phyloP scores from a whole-genome alignment of 2,113 vertebrate genomes.

The Rynchops niger region DNA sequence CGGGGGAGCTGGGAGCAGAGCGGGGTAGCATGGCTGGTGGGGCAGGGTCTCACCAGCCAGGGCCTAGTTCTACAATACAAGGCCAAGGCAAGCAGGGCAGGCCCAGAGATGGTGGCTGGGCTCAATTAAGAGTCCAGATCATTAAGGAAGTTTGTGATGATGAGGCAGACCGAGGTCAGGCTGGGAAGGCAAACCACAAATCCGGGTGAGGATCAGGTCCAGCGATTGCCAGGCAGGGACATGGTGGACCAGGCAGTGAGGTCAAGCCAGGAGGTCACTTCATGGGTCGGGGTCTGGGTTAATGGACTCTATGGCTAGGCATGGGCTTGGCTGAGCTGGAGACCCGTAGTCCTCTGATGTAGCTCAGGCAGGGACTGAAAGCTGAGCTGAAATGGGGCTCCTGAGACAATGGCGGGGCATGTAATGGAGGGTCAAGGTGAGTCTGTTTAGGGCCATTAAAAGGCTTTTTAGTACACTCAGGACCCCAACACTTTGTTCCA shows the following conservation, averaged over 20 bases:
- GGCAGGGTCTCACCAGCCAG: background rate
- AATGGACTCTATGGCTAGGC: background rate
- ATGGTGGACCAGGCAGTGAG: background rate
- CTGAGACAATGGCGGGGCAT: fast-evolving
- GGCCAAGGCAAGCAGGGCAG: background rate
- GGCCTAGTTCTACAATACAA: too few relatives aligned
- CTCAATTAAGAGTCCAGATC: background rate
- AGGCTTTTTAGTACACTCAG: background rate
- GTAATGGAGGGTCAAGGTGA: background rate
- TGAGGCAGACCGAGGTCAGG: background rate
- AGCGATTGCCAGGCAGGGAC: background rate
- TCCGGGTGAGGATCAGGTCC: background rate
- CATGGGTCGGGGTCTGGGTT: background rate
- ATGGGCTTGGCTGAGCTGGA: background rate
- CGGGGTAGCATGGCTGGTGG: background rate
- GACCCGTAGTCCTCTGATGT: fast-evolving
- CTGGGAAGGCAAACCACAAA: background rate
- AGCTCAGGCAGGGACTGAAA: background rate
- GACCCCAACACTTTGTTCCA: background rate
- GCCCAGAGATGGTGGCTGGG: background rate
- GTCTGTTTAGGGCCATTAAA: background rate
- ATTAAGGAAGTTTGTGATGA: background rate
- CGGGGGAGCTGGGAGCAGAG: background rate
- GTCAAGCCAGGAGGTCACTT: background rate
- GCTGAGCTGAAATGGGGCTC: background rate